Conservation (phyloP, 2,888 invertebrate species). For the Tortricodes alternella region DNA sequence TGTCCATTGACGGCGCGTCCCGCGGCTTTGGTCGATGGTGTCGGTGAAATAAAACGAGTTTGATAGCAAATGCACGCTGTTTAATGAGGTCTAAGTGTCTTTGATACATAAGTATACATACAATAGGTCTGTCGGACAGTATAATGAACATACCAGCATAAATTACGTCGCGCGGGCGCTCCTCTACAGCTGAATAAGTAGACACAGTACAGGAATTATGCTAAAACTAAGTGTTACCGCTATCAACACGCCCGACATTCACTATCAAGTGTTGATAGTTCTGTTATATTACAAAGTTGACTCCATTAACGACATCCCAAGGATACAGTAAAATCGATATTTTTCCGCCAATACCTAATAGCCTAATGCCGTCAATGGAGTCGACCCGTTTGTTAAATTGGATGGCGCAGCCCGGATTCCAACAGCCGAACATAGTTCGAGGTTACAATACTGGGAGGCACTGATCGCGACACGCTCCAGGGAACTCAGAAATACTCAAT, state of each 20-base stretch:
- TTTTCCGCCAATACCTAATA: too few relatives aligned
- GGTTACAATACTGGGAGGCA: slow-evolving; percentile 1
- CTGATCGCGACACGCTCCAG: slow-evolving; percentile 8
- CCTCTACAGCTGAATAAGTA: slow-evolving; percentile 36
- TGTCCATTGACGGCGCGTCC: slow-evolving; percentile 58
- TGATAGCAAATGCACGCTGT: slow-evolving; percentile 69
- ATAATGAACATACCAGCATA: slow-evolving; percentile 78
- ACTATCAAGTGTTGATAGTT: background rate
- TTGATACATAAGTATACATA: slow-evolving; percentile 64
- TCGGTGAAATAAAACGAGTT: slow-evolving; percentile 71
- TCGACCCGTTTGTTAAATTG: background rate
- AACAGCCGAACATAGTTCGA: background rate
- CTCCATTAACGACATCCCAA: slow-evolving; percentile 5
- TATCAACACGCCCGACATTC: background rate
- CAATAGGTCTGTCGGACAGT: slow-evolving; percentile 47
- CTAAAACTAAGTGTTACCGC: slow-evolving; percentile 18
- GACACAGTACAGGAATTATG: slow-evolving; percentile 29
- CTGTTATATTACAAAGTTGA: background rate
- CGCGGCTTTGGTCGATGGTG: slow-evolving; percentile 42
- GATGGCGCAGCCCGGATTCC: slow-evolving; percentile 2
- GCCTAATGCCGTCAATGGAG: background rate
- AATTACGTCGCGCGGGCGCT: slow-evolving; percentile 40
- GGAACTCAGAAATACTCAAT: background rate
- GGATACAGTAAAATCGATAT: background rate
- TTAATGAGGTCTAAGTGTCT: slow-evolving; percentile 75